phyloP scores from a whole-genome alignment of 2,113 vertebrate species.

The Dasyprocta punctata region DNA sequence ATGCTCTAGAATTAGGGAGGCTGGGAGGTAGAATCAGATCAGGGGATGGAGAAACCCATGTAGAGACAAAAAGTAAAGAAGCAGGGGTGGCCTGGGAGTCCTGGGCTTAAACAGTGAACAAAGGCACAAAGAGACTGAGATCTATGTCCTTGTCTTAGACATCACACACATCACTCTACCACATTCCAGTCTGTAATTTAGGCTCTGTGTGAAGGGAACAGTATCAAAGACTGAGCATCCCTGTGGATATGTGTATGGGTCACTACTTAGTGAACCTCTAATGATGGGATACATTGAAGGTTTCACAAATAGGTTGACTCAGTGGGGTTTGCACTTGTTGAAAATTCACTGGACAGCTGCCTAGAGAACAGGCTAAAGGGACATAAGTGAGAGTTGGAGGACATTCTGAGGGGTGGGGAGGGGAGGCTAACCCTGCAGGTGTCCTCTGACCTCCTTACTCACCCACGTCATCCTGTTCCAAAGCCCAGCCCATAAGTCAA shows the following conservation, averaged over 20 bases:
- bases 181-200: neutral
- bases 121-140: neutral
- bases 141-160: neutral
- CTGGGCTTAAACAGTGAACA: neutral
- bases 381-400: neutral
- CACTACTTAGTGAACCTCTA: fast-evolving
- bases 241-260: neutral
- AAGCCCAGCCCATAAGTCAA: neutral
- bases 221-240: neutral
- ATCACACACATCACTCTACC: neutral
- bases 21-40: neutral
- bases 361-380: neutral
- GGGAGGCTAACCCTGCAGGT: neutral
- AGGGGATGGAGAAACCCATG: neutral
- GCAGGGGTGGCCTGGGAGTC: neutral
- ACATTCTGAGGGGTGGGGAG: neutral
- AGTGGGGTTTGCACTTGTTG: neutral
- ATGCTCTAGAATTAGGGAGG: neutral
- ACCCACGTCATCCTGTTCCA: neutral
- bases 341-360: neutral
- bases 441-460: neutral
- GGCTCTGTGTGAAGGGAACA: neutral
- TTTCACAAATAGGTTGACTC: neutral
- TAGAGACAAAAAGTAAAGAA: neutral
- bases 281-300: neutral